A percentile compares a stretch with the other conserved stretches of the same genome.
phyloP scores from a whole-genome alignment of 2,797 vertebrate genomes.

The Trachops cirrhosus region DNA sequence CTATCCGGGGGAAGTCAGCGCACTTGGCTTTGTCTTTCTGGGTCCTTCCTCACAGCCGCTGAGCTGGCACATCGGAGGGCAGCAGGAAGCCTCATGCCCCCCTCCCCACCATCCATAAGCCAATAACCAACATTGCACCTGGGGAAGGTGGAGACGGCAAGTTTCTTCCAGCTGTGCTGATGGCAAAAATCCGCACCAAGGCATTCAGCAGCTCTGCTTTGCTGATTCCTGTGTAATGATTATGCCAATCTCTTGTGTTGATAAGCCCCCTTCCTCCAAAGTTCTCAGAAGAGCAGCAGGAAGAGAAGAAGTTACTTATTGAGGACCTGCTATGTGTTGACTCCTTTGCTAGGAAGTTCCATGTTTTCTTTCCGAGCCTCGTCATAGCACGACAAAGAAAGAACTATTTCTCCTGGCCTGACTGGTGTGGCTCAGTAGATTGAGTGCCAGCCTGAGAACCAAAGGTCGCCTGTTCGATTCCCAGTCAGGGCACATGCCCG shows the following conservation, averaged over 20 bases:
- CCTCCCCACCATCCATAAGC: neutral
- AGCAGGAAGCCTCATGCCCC: neutral
- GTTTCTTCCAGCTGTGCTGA: fast-evolving
- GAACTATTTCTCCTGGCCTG: neutral
- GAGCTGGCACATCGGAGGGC: neutral
- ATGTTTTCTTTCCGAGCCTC: neutral
- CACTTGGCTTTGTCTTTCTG: neutral
- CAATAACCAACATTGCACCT: neutral
- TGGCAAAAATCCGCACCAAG: too few relatives aligned
- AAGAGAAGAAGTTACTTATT: neutral
- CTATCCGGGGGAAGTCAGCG: too few relatives aligned
- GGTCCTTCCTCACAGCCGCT: neutral
- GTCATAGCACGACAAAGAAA: neutral
- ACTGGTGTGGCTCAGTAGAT: too few relatives aligned
- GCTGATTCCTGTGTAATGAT: neutral
- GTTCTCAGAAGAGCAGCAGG: neutral
- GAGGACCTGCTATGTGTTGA: neutral
- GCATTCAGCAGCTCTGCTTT: neutral
- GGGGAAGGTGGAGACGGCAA: neutral
- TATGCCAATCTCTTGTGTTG: neutral
- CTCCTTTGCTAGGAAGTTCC: neutral
- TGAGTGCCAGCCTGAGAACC: too few relatives aligned
- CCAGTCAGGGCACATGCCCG: too few relatives aligned
- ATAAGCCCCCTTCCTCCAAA: neutral
- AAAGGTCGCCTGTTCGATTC: too few relatives aligned